phyloP scores from a whole-genome alignment of 2,888 invertebrate species.

The Euclidia mi region DNA sequence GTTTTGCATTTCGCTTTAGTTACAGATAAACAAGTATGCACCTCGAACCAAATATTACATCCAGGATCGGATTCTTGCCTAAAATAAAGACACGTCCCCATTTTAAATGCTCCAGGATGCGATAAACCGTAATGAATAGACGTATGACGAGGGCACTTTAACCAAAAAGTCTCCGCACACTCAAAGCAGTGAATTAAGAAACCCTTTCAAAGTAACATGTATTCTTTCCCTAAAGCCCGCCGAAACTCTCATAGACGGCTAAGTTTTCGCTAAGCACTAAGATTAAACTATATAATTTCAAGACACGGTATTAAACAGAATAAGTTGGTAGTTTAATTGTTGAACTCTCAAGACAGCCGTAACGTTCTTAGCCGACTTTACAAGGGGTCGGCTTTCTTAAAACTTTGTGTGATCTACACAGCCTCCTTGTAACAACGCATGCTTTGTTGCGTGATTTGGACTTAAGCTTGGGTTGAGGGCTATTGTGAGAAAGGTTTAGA shows the following conservation, averaged over 20 bases:
- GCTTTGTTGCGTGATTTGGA: conserved; percentile 39
- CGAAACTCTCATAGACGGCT: conserved; percentile 35
- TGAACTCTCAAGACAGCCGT: conserved; percentile 46
- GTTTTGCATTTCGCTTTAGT: too few species aligned
- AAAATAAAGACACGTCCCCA: too few species aligned
- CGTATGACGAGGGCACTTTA: too few species aligned
- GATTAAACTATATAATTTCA: conserved; percentile 59
- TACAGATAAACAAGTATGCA: too few species aligned
- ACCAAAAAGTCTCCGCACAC: too few species aligned
- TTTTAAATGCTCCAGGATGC: too few species aligned
- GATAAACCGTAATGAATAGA: too few species aligned
- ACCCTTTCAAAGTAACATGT: too few species aligned
- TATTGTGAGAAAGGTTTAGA: too few species aligned
- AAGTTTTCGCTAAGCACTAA: conserved; percentile 52
- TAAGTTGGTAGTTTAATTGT: conserved; percentile 55
- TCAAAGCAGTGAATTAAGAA: too few species aligned
- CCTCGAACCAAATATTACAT: too few species aligned
- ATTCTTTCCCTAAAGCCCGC: background rate
- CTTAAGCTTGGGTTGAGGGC: conserved; percentile 14
- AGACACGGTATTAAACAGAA: conserved; percentile 55
- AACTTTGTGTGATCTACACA: conserved; percentile 36
- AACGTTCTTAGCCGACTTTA: conserved; percentile 44
- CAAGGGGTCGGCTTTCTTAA: conserved; percentile 43
- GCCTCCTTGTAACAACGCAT: conserved; percentile 5
- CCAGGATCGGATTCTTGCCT: too few species aligned